Evolutionary conservation across 30 jellyfish, hydroid and myxozoan genomes (phyloP), one percentile per base, ranked within the genome.

Genomic region (Pseudorhiza aurosa): DNA sequence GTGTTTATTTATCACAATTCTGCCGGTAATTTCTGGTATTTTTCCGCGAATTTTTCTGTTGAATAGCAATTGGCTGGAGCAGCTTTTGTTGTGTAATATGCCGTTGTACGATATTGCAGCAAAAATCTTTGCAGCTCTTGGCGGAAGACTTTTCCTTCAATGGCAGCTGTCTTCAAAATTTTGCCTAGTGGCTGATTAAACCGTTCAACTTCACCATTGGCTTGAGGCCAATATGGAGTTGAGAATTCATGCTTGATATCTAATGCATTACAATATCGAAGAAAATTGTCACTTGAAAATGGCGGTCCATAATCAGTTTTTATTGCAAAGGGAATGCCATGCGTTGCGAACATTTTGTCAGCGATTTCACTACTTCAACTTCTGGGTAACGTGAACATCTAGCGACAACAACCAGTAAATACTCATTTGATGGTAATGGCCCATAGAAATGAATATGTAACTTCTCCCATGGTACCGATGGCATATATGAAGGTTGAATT

Each of bases 1-100:
- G 59, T 72, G 85, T 29, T 31, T 46, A 35, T 72, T 49, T 11
- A 72, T 2, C n/a, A 75, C 56, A 24, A 25, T 24, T 33, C 1
- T 75, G 27, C 30, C 12, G 4, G 30, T 45, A 33, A 75, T 27
- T 3, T 21, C 9, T 3, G 88, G 88, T 39, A 76, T 8, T 58
- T 76, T 76, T 1, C 88, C 88, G 11, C 88, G 88, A 4, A 76
- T 65, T 18, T 37, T 11, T 4, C 88, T 55, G 40, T 76, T 58
- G 81, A 76, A 57, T 9, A 76, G 37, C 15, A 76, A 40, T 63
- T 79, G 53, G 8, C 78, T 1, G 94, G 94, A 2, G 68, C 27
- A 3, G 29, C 46, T 49, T 80, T 29, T 9, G 81, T 67, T 36
- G 46, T 33, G 24, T 26, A 28, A 36, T 67, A 71, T 18, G 81